Evolutionary conservation across 2,888 invertebrate species (phyloP).

Genomic region (Pyrrhosoma nymphula): DNA sequence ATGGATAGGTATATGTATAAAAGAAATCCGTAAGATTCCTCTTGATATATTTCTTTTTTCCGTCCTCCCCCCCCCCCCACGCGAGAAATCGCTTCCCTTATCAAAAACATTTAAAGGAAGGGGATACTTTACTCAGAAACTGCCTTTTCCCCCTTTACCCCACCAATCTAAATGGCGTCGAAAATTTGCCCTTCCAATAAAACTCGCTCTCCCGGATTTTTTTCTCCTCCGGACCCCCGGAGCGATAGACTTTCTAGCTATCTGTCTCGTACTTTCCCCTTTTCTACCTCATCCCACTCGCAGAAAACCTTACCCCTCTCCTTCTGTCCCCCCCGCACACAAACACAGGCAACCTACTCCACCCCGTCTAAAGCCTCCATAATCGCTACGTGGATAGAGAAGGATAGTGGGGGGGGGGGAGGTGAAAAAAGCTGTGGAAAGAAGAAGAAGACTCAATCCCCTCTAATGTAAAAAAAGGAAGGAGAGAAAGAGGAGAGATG

Average conservation of each 20-base stretch:
- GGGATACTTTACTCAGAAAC: slow-evolving; percentile 21
- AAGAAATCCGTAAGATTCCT: neutral
- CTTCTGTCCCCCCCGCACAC: too few species aligned
- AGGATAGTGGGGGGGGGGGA: neutral
- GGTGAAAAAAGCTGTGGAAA: neutral
- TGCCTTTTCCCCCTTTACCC: neutral
- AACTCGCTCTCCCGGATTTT: neutral
- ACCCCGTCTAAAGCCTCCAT: neutral
- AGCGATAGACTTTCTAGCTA: slow-evolving; percentile 35
- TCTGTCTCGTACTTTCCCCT: slow-evolving; percentile 36
- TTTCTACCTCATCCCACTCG: neutral
- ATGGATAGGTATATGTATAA: neutral
- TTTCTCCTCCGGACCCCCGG: neutral
- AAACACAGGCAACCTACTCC: neutral
- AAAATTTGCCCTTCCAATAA: slow-evolving; percentile 48
- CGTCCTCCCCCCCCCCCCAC: neutral
- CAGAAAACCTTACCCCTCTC: neutral
- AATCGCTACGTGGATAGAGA: neutral
- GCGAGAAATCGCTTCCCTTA: neutral
- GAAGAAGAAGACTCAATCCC: slow-evolving; percentile 6
- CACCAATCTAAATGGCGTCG: slow-evolving; percentile 42
- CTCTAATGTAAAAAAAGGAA: neutral
- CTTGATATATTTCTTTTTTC: neutral
- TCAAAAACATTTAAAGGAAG: neutral
- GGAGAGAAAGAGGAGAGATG: neutral